Evolutionary conservation across 2,888 invertebrate genomes (phyloP).

Genomic region (Polyommatus icarus): DNA sequence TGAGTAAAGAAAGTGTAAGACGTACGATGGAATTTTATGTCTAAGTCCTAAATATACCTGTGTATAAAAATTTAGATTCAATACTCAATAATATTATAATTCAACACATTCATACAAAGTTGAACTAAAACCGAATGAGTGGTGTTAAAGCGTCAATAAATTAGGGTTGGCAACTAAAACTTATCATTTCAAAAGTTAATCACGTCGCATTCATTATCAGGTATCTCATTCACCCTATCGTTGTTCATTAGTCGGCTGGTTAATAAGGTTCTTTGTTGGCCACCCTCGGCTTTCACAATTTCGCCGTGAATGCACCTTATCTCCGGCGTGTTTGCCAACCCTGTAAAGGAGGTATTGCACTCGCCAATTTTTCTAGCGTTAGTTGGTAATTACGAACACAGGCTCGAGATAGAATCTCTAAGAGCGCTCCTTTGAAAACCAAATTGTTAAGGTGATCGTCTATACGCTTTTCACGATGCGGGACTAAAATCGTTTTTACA

Average conservation of each 20-base stretch:
- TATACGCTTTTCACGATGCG: slow-evolving; percentile 18
- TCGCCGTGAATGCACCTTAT: slow-evolving; percentile 73
- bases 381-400: slow-evolving; percentile 63
- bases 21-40: too few relatives aligned
- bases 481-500: slow-evolving; percentile 1
- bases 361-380: slow-evolving; percentile 66
- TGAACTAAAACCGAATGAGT: background rate
- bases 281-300: slow-evolving; percentile 68
- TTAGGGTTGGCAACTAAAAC: background rate
- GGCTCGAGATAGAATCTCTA: slow-evolving; percentile 48
- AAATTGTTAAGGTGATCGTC: slow-evolving; percentile 27
- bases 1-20: too few relatives aligned
- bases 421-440: slow-evolving; percentile 34
- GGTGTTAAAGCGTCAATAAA: background rate
- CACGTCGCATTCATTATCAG: background rate
- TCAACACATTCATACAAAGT: too few relatives aligned
- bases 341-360: slow-evolving; percentile 53
- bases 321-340: slow-evolving; percentile 68
- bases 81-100: too few relatives aligned
- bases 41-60: too few relatives aligned
- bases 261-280: slow-evolving; percentile 74
- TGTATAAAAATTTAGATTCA: too few relatives aligned
- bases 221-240: slow-evolving; percentile 53
- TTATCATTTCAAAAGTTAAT: background rate
- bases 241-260: slow-evolving; percentile 72